Evolutionary conservation across 2,113 vertebrate genomes (phyloP).

Genomic region (Tupaia chinensis): DNA sequence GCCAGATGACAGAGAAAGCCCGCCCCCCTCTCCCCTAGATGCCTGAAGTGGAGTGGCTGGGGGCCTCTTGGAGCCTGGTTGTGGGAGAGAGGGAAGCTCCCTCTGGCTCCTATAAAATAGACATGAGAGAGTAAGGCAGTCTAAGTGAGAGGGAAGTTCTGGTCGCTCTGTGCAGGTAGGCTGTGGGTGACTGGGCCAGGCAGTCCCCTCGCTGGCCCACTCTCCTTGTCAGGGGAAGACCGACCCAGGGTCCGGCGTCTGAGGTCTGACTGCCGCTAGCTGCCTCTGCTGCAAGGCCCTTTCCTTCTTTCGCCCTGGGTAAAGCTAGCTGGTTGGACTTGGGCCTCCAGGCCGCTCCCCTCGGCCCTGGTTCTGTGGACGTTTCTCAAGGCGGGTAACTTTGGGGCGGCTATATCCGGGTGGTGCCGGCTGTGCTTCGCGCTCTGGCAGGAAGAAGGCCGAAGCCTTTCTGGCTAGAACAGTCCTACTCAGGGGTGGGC

Average conservation of each 20-base stretch:
- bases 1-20: background rate
- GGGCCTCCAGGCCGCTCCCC: background rate
- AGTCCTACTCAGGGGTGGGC: background rate
- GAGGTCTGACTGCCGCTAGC: background rate
- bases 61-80: background rate
- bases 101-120: background rate
- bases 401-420: conserved; percentile 15
- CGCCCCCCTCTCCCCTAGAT: background rate
- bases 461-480: background rate
- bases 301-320: background rate
- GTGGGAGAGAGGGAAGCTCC: background rate
- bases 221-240: background rate
- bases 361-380: background rate
- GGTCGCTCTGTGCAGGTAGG: background rate
- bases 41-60: background rate
- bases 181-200: background rate
- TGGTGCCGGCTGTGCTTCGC: background rate
- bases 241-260: background rate
- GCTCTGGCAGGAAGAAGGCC: conserved; percentile 66
- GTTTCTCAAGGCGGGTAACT: conserved; percentile 11
- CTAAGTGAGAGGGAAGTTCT: background rate
- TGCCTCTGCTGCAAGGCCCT: background rate
- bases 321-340: conserved; percentile 25
- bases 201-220: background rate
- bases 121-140: background rate